phyloP scores from a whole-genome alignment of 2,113 vertebrate genomes.

The Equus przewalskii region DNA sequence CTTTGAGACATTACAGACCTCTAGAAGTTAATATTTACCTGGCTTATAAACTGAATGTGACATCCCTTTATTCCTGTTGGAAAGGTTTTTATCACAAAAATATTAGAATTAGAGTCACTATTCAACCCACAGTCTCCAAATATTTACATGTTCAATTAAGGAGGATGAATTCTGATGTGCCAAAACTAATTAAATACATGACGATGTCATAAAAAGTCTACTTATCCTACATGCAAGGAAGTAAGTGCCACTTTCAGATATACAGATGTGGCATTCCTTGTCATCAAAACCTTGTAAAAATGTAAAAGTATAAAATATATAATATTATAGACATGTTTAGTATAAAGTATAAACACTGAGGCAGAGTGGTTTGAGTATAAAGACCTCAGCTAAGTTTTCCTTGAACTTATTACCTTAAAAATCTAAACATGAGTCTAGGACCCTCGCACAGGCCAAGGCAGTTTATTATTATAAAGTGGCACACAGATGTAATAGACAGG shows the following conservation, averaged over 20 bases:
- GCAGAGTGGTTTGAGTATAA: slow-evolving; percentile 55
- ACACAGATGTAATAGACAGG: slow-evolving; percentile 56
- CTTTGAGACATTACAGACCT: slow-evolving; percentile 60
- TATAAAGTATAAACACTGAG: slow-evolving; percentile 72
- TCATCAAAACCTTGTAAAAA: slow-evolving; percentile 70
- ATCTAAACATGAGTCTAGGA: slow-evolving; percentile 78
- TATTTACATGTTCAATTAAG: slow-evolving; percentile 74
- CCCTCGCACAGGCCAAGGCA: background rate
- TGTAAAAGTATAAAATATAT: slow-evolving; percentile 72
- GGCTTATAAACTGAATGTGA: slow-evolving; percentile 61
- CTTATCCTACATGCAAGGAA: slow-evolving; percentile 55
- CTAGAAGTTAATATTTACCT: slow-evolving; percentile 67
- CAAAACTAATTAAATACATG: slow-evolving; percentile 57
- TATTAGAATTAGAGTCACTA: slow-evolving; percentile 62
- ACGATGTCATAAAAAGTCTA: slow-evolving; percentile 45
- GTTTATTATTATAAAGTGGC: slow-evolving; percentile 74
- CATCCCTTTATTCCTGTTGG: slow-evolving; percentile 58
- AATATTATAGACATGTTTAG: slow-evolving; percentile 71
- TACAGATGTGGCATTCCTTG: slow-evolving; percentile 50
- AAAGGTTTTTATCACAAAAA: slow-evolving; percentile 70
- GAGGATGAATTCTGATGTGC: slow-evolving; percentile 43
- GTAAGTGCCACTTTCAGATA: slow-evolving; percentile 27
- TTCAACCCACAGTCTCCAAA: slow-evolving; percentile 49
- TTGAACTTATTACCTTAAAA: slow-evolving; percentile 83
- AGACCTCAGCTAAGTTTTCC: slow-evolving; percentile 71